These are phyloP conservation scores for Trypoxylus dichotomus DNA, from an alignment of 1,140 invertebrate species.

Conservation along the genomic window DNA sequence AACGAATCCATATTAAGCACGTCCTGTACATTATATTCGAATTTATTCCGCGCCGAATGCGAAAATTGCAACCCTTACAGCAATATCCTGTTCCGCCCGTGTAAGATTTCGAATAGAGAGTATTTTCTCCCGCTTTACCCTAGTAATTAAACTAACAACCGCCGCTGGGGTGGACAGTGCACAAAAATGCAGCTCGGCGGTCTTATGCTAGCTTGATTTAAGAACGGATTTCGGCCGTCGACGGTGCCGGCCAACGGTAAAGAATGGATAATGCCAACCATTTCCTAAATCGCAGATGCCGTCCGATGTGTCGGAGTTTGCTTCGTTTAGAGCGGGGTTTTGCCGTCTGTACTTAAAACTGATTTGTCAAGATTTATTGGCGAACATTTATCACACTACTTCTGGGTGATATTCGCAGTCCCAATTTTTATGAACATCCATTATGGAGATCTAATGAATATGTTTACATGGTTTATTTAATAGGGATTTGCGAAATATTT, in stretches of 20 bases:
- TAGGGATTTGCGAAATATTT: not conserved
- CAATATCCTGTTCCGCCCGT: constrained; percentile 27
- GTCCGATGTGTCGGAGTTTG: constrained; percentile 33
- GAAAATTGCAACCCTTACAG: constrained; percentile 17
- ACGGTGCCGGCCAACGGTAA: constrained; percentile 28
- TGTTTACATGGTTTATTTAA: not conserved
- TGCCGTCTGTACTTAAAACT: not conserved
- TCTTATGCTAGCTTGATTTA: constrained; percentile 42
- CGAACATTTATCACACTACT: constrained; percentile 15
- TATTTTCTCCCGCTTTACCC: constrained; percentile 42
- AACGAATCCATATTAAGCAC: constrained; percentile 7
- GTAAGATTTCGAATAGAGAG: constrained; percentile 30
- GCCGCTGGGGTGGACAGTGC: constrained; percentile 43
- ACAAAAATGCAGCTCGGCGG: constrained; percentile 45
- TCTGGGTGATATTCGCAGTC: not conserved
- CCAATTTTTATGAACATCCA: not conserved
- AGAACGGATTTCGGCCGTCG: constrained; percentile 39
- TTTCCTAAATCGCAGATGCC: constrained; percentile 42
- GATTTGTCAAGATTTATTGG: constrained; percentile 32
- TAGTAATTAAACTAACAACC: constrained; percentile 50
- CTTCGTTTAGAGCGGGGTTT: constrained; percentile 12
- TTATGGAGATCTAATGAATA: not conserved
- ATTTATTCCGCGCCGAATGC: not conserved
- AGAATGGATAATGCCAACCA: constrained; percentile 41
- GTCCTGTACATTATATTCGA: constrained; percentile 14